These are phyloP conservation scores for Podargus strigoides DNA, from an alignment of 2,797 vertebrate species.

Conservation along the genomic window DNA sequence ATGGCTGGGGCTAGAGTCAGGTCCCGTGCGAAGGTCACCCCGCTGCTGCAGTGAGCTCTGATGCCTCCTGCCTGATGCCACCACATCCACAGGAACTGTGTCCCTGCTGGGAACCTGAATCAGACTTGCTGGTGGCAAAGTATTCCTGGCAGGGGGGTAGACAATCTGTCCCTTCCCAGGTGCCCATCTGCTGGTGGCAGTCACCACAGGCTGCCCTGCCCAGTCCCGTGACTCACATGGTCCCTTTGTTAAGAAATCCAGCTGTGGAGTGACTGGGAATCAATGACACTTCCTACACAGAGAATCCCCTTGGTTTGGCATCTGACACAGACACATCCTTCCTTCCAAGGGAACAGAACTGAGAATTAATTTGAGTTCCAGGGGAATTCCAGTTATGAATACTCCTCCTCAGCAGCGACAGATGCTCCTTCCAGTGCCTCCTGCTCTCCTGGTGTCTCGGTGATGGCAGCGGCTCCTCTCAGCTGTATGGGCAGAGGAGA, in stretches of 20 bases:
- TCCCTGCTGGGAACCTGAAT: not conserved
- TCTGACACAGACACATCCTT: not conserved
- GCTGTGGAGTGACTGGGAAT: not conserved
- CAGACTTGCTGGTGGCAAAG: not conserved
- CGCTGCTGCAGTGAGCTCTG: fast-evolving
- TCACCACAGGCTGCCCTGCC: not conserved
- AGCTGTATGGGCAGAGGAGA: too few species aligned
- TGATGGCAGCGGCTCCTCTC: too few species aligned
- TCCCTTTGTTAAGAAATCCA: not conserved
- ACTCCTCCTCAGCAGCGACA: not conserved
- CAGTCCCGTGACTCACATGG: not conserved
- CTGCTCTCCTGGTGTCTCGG: too few species aligned
- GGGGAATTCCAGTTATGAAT: not conserved
- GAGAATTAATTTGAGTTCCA: not conserved
- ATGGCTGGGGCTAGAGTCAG: not conserved
- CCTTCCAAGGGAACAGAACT: not conserved
- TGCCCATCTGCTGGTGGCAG: not conserved
- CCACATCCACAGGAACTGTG: not conserved
- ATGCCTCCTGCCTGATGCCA: not conserved
- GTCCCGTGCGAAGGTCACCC: fast-evolving
- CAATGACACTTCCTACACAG: not conserved
- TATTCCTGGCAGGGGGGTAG: not conserved
- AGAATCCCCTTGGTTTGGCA: not conserved
- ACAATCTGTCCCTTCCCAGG: not conserved
- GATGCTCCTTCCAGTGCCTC: too few species aligned